These are phyloP conservation scores for Octomys mimax DNA, from an alignment of 2,797 vertebrate species.

Conservation along the genomic window DNA sequence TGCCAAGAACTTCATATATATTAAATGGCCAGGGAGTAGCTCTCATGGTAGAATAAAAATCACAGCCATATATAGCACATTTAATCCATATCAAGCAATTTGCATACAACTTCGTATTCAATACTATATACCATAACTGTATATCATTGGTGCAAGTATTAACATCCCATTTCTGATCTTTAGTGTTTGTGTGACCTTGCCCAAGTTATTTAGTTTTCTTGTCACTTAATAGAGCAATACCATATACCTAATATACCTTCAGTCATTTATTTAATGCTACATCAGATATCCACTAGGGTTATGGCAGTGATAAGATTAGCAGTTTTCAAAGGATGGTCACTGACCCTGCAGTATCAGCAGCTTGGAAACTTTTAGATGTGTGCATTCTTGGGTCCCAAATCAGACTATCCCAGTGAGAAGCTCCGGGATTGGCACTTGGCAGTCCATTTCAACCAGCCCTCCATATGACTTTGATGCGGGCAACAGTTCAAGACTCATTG, in stretches of 20 bases:
- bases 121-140: neutral
- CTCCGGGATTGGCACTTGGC: neutral
- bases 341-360: neutral
- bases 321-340: neutral
- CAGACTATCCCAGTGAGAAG: neutral
- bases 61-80: neutral
- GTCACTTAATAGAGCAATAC: neutral
- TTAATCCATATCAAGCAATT: neutral
- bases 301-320: neutral
- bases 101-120: neutral
- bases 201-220: conserved; percentile 2
- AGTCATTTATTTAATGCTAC: neutral
- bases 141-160: neutral
- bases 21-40: conserved; percentile 2
- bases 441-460: neutral
- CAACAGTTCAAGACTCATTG: neutral
- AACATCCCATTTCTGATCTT: conserved; percentile 32
- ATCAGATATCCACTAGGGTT: neutral
- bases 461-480: neutral
- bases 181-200: neutral
- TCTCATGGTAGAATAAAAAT: conserved; percentile 18
- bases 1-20: neutral
- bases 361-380: neutral
- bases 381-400: neutral
- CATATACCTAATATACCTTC: neutral